A percentile compares a stretch with the other conserved stretches of the same genome.
Evolutionary conservation across 2,888 invertebrate genomes (phyloP).

Genomic region (Noctua janthe): DNA sequence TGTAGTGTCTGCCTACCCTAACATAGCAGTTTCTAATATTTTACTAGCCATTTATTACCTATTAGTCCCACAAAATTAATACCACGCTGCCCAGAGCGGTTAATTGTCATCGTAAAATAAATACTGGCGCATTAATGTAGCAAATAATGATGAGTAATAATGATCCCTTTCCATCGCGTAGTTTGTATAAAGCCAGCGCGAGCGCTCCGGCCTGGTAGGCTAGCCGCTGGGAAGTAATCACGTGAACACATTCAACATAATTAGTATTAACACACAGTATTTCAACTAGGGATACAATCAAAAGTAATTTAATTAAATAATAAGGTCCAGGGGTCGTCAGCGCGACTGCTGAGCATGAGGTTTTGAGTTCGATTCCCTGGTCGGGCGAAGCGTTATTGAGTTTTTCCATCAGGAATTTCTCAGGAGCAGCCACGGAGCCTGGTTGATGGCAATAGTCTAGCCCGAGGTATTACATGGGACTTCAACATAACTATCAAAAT

Average conservation of each 20-base stretch:
- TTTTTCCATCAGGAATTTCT: too few species aligned
- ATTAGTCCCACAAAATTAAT: conserved; percentile 18
- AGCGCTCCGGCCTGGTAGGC: conserved; percentile 13
- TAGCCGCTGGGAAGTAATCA: conserved; percentile 28
- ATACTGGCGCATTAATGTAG: conserved; percentile 35
- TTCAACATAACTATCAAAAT: too few species aligned
- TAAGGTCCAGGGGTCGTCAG: too few species aligned
- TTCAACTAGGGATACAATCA: neutral
- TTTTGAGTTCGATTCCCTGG: too few species aligned
- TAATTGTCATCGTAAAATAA: conserved; percentile 40
- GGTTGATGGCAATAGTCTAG: too few species aligned
- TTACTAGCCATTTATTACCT: conserved; percentile 8
- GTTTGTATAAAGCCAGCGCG: conserved; percentile 16
- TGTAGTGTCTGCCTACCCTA: too few species aligned
- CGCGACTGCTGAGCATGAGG: too few species aligned
- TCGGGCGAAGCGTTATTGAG: too few species aligned
- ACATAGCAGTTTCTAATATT: conserved; percentile 7
- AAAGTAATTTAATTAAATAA: neutral
- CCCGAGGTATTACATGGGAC: too few species aligned
- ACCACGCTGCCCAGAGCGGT: neutral
- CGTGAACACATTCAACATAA: neutral
- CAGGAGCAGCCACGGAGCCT: too few species aligned
- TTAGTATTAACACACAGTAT: neutral
- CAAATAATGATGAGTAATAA: conserved; percentile 54
- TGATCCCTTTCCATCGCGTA: conserved; percentile 35